Conservation (phyloP, 2,113 vertebrate species). For the Trematocara zebra region DNA sequence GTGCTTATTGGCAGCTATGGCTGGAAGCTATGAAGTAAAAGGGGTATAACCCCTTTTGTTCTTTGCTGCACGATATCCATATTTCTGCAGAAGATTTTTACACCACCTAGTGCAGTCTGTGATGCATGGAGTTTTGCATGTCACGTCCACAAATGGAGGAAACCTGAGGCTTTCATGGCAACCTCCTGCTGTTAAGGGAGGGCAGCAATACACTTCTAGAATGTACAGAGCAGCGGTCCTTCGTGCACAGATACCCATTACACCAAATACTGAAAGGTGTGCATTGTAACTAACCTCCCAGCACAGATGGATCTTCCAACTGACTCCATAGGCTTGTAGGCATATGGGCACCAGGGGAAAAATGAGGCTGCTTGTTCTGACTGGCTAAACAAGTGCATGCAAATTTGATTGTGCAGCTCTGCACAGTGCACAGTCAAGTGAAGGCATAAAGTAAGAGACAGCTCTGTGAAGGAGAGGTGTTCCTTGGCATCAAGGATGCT, state of each 20-base stretch:
- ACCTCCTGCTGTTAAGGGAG: background rate
- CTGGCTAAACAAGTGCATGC: background rate
- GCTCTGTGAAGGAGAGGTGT: background rate
- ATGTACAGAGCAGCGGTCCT: background rate
- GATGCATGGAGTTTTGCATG: background rate
- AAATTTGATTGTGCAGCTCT: constrained; percentile 7
- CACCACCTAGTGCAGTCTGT: background rate
- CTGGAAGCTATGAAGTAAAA: background rate
- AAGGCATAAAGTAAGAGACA: background rate
- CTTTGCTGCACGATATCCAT: background rate
- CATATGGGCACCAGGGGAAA: background rate
- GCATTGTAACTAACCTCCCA: background rate
- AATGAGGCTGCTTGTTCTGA: background rate
- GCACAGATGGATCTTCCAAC: background rate
- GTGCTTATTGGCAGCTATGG: background rate
- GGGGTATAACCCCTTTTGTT: background rate
- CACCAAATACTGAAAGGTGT: background rate
- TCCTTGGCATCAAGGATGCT: background rate
- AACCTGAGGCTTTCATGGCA: background rate
- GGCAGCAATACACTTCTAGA: background rate
- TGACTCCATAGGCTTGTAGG: background rate
- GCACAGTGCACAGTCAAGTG: background rate
- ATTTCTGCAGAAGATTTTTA: background rate
- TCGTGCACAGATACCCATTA: background rate
- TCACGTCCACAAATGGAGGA: background rate